These are phyloP conservation scores for Ooceraea biroi DNA, from an alignment of 1,140 invertebrate species.

Conservation along the genomic window DNA sequence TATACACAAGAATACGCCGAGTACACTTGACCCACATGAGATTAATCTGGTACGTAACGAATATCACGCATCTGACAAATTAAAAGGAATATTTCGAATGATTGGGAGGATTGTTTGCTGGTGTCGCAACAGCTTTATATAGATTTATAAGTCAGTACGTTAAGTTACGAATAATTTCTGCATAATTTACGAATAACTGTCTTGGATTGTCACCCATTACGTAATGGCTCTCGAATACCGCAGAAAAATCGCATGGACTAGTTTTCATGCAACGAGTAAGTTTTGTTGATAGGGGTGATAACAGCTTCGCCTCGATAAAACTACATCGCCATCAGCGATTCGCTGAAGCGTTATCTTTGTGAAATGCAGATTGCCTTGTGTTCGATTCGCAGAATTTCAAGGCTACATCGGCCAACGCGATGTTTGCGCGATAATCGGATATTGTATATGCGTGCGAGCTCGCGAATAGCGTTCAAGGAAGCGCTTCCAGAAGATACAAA, in stretches of 20 bases:
- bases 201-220: neutral
- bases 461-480: conserved; percentile 45
- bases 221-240: neutral
- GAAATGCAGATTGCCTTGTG: conserved; percentile 82
- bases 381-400: conserved; percentile 81
- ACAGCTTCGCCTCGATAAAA: conserved; percentile 42
- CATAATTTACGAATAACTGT: too few species aligned
- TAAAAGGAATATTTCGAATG: neutral
- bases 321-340: conserved; percentile 46
- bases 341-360: conserved; percentile 75
- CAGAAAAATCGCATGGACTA: neutral
- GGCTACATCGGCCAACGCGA: conserved; percentile 67
- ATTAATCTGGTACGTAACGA: neutral
- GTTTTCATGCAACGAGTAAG: conserved; percentile 8
- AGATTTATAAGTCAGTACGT: neutral
- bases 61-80: neutral
- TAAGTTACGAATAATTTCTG: neutral
- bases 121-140: neutral
- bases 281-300: conserved; percentile 40
- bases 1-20: too few species aligned
- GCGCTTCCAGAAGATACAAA: conserved; percentile 33
- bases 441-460: conserved; percentile 49
- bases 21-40: too few species aligned
- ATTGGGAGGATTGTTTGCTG: neutral
- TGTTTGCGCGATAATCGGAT: conserved; percentile 63